Base-by-base conservation (phyloP, 2,888 invertebrate genomes). In the Tipula vernalis region DNA sequence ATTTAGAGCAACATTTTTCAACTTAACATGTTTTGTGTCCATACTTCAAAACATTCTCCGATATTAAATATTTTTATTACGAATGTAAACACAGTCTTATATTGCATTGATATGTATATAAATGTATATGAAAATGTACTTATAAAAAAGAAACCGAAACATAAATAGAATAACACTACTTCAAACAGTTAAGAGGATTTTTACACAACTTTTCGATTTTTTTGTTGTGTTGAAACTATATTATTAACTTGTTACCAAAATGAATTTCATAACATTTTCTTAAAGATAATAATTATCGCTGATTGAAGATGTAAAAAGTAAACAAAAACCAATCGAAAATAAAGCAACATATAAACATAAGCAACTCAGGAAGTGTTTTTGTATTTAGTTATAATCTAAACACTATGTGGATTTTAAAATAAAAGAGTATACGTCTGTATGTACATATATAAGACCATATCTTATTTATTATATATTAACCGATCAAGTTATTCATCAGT, bases 161-260 rank as follows among this genome's bases (percentile, higher is more conserved):
- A 71, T 71, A 71, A 71, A 71, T 71, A 71, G 71, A 71, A 71
- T 71, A 71, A 71, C 71, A 71, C 71, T 71, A 71, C 71, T 71
- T 71, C 71, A 71, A 71, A 71, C 71, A 71, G 71, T 71, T 71
- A 71, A 71, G 71, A 71, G 71, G 71, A 28, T 71, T 71, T 71
- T 71, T 71, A 71, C 71, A 71, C 28, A 71, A 71, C 71, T 71
- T 71, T 71, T 10, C 18, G 28, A 71, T 71, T 28, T 71, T 71
- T 71, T 6, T 71, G 12, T 71, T 71, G 6, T 71, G 28, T 71
- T 18, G 71, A 71, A 71, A 71, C 71, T 71, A 71, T 71, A 28
- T 71, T 71, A 71, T 71, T 71, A 71, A 71, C 71, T 71, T 71
- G 71, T 71, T 71, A 71, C 71, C 71, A 71, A 71, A 71, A 28